Conservation (phyloP, 2,797 vertebrate genomes). For the Acanthurus leucopareius region DNA sequence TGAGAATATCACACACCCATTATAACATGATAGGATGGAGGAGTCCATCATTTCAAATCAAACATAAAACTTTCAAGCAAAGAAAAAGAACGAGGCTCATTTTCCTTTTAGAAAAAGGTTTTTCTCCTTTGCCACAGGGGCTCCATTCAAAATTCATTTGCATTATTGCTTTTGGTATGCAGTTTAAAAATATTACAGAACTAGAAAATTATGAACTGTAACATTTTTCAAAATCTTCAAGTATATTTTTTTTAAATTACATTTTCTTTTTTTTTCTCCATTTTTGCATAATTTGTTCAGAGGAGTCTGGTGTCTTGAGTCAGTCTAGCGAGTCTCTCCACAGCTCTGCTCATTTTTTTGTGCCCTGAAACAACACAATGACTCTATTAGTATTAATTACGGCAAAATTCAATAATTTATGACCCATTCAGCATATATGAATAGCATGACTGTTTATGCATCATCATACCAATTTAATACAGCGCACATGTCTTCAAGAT, state of each 20-base stretch:
- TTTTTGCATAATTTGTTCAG: constrained; percentile 65
- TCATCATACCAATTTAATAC: constrained; percentile 32
- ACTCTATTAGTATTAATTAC: constrained; percentile 26
- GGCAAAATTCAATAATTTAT: background rate
- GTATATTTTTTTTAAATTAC: constrained; percentile 69
- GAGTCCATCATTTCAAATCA: constrained; percentile 77
- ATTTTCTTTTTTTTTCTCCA: constrained; percentile 62
- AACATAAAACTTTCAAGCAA: constrained; percentile 80
- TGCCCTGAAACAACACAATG: constrained; percentile 64
- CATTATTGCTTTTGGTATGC: constrained; percentile 67
- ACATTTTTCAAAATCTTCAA: constrained; percentile 73
- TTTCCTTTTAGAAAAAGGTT: constrained; percentile 70
- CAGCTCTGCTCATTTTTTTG: constrained; percentile 44
- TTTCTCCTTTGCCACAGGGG: constrained; percentile 74
- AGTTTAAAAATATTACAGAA: constrained; percentile 78
- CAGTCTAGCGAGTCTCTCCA: constrained; percentile 51
- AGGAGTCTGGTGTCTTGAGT: constrained; percentile 52
- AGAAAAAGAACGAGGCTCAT: constrained; percentile 68
- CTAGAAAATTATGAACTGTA: constrained; percentile 79
- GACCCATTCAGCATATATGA: background rate
- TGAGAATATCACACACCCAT: constrained; percentile 84
- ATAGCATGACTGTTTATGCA: background rate
- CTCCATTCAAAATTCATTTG: constrained; percentile 54
- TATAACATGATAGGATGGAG: constrained; percentile 72
- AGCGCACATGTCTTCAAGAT: constrained; percentile 73